These are phyloP conservation scores for Diabrotica undecimpunctata DNA, from an alignment of 1,140 invertebrate genomes.

Conservation along the genomic window DNA sequence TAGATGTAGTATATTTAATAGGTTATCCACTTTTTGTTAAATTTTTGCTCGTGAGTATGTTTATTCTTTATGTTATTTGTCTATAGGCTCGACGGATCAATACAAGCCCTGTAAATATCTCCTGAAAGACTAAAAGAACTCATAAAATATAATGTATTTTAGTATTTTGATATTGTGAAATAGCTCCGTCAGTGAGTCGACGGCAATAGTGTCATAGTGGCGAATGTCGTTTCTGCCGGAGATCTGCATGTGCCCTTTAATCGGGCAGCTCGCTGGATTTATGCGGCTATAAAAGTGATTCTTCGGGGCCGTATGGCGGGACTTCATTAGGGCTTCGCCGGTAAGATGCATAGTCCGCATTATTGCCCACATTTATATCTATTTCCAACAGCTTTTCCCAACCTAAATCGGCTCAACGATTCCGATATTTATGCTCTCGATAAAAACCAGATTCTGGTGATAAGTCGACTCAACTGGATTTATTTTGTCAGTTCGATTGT, in stretches of 20 bases:
- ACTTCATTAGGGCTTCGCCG: conserved; percentile 37
- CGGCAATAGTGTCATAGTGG: background rate
- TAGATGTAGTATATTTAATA: too few relatives aligned
- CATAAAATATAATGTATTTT: too few relatives aligned
- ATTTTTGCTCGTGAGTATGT: too few relatives aligned
- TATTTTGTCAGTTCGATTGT: conserved; percentile 2
- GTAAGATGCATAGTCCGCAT: conserved; percentile 36
- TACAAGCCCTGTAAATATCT: too few relatives aligned
- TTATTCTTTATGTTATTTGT: too few relatives aligned
- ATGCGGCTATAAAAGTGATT: conserved; percentile 41
- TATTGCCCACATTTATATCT: conserved; percentile 39
- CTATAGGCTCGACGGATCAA: too few relatives aligned
- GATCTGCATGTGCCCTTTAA: conserved; percentile 39
- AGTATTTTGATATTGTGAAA: too few relatives aligned
- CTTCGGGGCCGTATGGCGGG: conserved; percentile 36
- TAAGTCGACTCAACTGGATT: conserved; percentile 2
- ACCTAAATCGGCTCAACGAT: conserved; percentile 31
- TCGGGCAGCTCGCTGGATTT: conserved; percentile 35
- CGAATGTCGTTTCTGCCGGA: conserved; percentile 18
- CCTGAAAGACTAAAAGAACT: too few relatives aligned
- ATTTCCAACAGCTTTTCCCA: conserved; percentile 31
- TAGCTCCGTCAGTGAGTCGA: too few relatives aligned
- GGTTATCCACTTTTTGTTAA: too few relatives aligned
- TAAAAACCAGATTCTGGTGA: conserved; percentile 5
- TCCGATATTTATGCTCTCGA: conserved; percentile 19